Evolutionary conservation across 2,797 vertebrate genomes (phyloP).

Genomic region (Anguilla obscura): DNA sequence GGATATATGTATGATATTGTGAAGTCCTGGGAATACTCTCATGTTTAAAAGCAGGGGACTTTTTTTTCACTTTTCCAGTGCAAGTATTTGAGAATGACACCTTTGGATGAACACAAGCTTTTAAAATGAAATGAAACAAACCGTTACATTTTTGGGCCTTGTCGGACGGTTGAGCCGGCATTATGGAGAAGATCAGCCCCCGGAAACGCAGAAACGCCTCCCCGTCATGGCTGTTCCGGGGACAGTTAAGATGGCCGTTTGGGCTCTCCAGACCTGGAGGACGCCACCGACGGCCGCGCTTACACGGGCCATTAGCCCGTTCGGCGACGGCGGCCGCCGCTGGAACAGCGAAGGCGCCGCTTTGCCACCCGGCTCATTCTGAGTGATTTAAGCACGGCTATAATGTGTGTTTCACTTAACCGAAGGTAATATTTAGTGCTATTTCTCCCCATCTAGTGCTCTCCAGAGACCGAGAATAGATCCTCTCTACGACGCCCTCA

Average conservation of each 20-base stretch:
- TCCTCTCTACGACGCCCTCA: constrained; percentile 8
- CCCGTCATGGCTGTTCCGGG: neutral
- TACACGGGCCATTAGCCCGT: neutral
- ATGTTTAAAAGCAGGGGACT: neutral
- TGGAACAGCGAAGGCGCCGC: neutral
- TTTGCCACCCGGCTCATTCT: constrained; percentile 11
- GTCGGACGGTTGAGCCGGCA: neutral
- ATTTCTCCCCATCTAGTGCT: constrained; percentile 18
- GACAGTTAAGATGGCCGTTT: neutral
- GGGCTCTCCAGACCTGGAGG: neutral
- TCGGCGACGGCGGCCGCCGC: constrained; percentile 17
- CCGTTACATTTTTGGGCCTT: neutral
- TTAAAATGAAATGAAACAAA: neutral
- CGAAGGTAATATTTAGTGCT: constrained; percentile 39
- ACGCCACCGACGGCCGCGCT: neutral
- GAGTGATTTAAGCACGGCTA: constrained; percentile 32
- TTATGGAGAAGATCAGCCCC: neutral
- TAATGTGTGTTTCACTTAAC: constrained; percentile 39
- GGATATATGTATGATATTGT: neutral
- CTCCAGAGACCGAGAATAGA: constrained; percentile 24
- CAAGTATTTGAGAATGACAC: neutral
- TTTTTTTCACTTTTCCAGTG: neutral
- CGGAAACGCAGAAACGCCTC: neutral
- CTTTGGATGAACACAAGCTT: neutral
- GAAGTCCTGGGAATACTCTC: no score